Base-by-base conservation (phyloP, 2,888 invertebrate genomes). In the Oscheius sp. region DNA sequence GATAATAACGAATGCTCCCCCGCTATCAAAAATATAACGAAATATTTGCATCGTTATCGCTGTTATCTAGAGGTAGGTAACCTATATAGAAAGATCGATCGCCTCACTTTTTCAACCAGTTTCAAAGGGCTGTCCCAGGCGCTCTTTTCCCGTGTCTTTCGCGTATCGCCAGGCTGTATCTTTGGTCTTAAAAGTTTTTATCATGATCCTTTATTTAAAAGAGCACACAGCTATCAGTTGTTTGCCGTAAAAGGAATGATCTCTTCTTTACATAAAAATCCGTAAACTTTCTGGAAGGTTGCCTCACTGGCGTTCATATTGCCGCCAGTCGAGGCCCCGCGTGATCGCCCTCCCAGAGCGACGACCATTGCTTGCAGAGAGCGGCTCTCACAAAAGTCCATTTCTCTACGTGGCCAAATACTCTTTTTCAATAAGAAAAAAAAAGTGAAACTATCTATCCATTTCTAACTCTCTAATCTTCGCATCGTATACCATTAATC, bases 281-380 rank as follows among this genome's bases (percentile, higher is more conserved):
- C 26, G 26, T 28, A 50, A 17, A 17, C 36, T 22, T 20, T 14
- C 12, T n/a, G 41, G 8, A 44, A 59, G 59, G n/a, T 54, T 32
- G 44, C 28, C 41, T n/a, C 14, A 30, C 28, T 41, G 26, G 59
- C 59, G 59, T 59, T 59, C 59, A 59, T 59, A 44, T 41, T 59
- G 59, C 59, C 59, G 59, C 59, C 59, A 59, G 59, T 59, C 59
- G 59, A 41, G 24, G 24, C 22, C 51, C 59, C 59, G 59, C 59
- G 59, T 59, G 59, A 59, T 59, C 59, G 59, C 44, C 41, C 59
- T 50, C 56, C 56, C 56, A 33, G 22, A n/a, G 9, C 56, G 56
- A 38, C 56, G 44, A 44, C 14, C 44, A 44, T 41, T 59, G 59
- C 59, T 59, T 59, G 28, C 59, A 59, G 30, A 59, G 41, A 41